These are phyloP conservation scores for Pseudococcus jackbeardsleyi DNA, from an alignment of 2,888 invertebrate genomes.

Conservation along the genomic window DNA sequence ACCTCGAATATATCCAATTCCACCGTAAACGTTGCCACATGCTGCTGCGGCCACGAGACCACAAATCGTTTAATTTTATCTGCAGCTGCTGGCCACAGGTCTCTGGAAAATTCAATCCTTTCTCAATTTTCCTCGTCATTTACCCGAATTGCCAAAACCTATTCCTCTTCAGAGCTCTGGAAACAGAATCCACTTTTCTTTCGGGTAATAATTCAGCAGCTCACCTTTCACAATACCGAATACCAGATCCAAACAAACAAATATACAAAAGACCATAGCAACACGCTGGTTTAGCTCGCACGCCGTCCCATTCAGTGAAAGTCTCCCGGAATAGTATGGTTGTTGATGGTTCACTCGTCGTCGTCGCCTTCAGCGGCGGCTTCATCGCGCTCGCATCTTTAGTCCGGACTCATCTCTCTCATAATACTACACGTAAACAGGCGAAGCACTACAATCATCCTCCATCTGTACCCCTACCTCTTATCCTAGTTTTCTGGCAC, in stretches of 20 bases:
- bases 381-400: not conserved
- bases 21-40: not conserved
- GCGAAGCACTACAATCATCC: no score
- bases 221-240: not conserved
- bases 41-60: not conserved
- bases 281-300: not conserved
- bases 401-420: not conserved
- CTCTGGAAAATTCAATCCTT: not conserved
- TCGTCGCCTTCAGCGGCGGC: not conserved
- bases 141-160: not conserved
- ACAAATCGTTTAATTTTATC: slow-evolving; percentile 14
- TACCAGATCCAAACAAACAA: not conserved
- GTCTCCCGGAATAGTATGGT: not conserved
- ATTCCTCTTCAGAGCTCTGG: not conserved
- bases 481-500: not conserved
- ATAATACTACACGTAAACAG: no score
- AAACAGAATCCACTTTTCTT: not conserved
- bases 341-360: not conserved
- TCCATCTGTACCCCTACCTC: no score
- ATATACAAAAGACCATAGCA: slow-evolving; percentile 1
- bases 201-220: not conserved
- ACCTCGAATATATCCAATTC: not conserved
- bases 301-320: slow-evolving; percentile 14
- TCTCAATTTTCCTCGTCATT: not conserved
- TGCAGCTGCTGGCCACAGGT: not conserved